Conservation (phyloP, 1,140 invertebrate genomes). For the Chelonus insularis region DNA sequence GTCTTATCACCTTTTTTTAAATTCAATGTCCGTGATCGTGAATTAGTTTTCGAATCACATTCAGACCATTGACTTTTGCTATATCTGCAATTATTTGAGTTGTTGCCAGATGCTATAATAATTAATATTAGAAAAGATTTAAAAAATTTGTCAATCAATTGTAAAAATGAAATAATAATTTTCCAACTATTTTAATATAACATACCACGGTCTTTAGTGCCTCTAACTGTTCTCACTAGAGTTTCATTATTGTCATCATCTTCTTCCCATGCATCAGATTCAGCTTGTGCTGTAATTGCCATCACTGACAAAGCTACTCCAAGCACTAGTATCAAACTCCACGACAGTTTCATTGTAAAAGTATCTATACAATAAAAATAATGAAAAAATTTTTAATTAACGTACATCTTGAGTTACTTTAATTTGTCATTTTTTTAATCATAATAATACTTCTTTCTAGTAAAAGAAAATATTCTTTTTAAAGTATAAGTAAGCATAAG, state of each 20-base stretch:
- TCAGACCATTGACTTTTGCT: slow-evolving; percentile 82
- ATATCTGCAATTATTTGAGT: slow-evolving; percentile 70
- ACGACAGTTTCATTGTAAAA: slow-evolving; percentile 57
- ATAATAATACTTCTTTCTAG: no score
- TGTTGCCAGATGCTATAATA: slow-evolving; percentile 44
- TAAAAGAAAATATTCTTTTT: background rate
- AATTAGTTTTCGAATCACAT: slow-evolving; percentile 80
- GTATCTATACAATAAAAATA: slow-evolving; percentile 32
- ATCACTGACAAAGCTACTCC: slow-evolving; percentile 48
- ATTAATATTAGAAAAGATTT: slow-evolving; percentile 25
- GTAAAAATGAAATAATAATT: slow-evolving; percentile 5
- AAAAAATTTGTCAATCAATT: no score
- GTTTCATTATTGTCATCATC: slow-evolving; percentile 74
- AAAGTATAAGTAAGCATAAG: no score
- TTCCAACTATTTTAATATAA: slow-evolving; percentile 1
- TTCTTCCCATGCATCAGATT: slow-evolving; percentile 61
- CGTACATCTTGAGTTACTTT: background rate
- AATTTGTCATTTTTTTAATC: no score
- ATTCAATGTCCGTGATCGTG: slow-evolving; percentile 75
- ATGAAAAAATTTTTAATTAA: slow-evolving; percentile 8
- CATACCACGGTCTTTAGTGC: slow-evolving; percentile 72
- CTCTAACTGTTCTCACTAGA: slow-evolving; percentile 73
- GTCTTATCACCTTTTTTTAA: slow-evolving; percentile 80
- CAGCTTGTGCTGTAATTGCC: slow-evolving; percentile 42
- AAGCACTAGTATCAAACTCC: slow-evolving; percentile 50